Evolutionary conservation across 2,888 invertebrate genomes (phyloP).

Genomic region (Caenorhabditis sp.): DNA sequence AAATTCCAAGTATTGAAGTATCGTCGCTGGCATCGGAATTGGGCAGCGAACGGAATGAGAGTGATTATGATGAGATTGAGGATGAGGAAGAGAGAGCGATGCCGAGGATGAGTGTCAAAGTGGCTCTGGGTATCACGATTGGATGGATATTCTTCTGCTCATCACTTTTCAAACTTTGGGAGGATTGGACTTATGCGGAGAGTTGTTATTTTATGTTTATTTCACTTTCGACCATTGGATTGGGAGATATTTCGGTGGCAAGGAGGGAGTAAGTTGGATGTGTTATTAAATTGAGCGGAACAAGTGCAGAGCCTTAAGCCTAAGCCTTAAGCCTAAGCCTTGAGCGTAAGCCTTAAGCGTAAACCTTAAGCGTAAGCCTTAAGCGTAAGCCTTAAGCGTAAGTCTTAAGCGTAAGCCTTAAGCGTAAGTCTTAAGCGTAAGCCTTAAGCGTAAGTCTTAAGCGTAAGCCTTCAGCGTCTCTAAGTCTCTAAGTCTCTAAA

Average conservation of each 20-base stretch:
- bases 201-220: constrained; percentile 74
- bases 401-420: no score
- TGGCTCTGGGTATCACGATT: constrained; percentile 80
- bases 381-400: no score
- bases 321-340: no score
- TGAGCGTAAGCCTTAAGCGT: no score
- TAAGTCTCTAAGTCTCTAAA: no score
- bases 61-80: constrained; percentile 40
- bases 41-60: constrained; percentile 44
- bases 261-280: constrained; percentile 67
- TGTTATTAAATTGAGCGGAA: no score
- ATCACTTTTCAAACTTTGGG: constrained; percentile 88
- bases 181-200: constrained; percentile 76
- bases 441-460: no score
- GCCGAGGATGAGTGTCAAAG: constrained; percentile 58
- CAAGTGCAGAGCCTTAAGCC: no score
- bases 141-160: constrained; percentile 89
- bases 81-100: constrained; percentile 43
- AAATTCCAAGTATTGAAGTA: constrained; percentile 17
- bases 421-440: no score
- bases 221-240: constrained; percentile 71
- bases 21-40: constrained; percentile 49
- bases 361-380: no score
- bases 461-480: no score
- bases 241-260: constrained; percentile 66